A percentile compares a stretch with the other conserved stretches of the same genome.
Conservation (phyloP, 2,797 vertebrate genomes). For the Sebastes oblongus region DNA sequence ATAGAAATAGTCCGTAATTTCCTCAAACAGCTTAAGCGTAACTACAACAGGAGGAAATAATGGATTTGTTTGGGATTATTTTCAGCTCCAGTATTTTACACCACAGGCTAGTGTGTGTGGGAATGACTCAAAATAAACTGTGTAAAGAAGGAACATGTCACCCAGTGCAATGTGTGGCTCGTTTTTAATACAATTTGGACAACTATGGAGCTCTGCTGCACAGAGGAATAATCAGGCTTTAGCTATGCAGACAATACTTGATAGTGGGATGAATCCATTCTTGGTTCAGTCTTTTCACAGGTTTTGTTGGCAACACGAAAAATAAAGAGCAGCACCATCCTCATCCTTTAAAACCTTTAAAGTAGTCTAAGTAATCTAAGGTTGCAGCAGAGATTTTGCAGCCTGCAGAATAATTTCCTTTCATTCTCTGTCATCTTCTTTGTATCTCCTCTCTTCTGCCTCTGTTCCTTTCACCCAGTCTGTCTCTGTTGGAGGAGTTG, state of each 20-base stretch:
- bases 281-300: conserved; percentile 24
- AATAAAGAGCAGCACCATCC: not conserved
- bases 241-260: not conserved
- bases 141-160: not conserved
- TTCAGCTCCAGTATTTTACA: not conserved
- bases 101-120: not conserved
- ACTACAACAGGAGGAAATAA: not conserved
- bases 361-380: not conserved
- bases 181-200: not conserved
- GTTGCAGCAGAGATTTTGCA: not conserved
- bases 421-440: conserved; percentile 24
- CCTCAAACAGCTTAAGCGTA: not conserved
- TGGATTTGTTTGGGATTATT: not conserved
- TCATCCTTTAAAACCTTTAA: conserved; percentile 10
- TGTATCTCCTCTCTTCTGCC: conserved; percentile 30
- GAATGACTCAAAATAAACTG: not conserved
- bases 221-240: not conserved
- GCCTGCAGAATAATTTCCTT: conserved; percentile 21
- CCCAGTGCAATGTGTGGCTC: not conserved
- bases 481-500: conserved; percentile 96
- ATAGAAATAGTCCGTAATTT: not conserved
- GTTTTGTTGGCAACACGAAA: conserved; percentile 31
- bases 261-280: conserved; percentile 2
- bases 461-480: conserved; percentile 78
- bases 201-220: not conserved